These are phyloP conservation scores for Gastrophryne carolinensis DNA, from an alignment of 2,797 vertebrate species.

Conservation along the genomic window DNA sequence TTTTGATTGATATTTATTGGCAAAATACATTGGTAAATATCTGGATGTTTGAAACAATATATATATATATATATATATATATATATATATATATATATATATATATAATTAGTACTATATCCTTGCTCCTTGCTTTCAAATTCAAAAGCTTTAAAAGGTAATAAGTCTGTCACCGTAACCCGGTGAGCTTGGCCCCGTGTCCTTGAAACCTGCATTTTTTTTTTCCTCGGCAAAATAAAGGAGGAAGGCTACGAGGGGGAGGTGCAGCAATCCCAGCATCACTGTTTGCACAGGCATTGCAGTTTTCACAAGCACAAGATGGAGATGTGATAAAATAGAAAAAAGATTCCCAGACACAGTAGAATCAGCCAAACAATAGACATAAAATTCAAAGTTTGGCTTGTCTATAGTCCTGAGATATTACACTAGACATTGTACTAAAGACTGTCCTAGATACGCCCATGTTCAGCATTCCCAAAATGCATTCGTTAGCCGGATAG, in stretches of 20 bases:
- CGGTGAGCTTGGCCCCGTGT: conserved; percentile 35
- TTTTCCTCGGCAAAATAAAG: conserved; percentile 40
- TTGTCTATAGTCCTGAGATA: background rate
- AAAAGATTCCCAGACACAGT: background rate
- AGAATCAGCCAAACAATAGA: background rate
- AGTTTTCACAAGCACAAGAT: conserved; percentile 22
- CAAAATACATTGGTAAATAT: too few species aligned
- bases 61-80: background rate
- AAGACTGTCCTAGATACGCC: background rate
- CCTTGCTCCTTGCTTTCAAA: background rate
- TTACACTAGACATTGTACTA: background rate
- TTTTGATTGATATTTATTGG: too few species aligned
- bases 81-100: background rate
- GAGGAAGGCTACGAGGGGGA: conserved; percentile 48
- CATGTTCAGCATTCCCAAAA: background rate
- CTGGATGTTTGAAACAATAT: too few species aligned
- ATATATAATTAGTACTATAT: background rate
- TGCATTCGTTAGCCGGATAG: background rate
- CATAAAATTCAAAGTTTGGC: background rate
- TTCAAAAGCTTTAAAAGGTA: background rate
- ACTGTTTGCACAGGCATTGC: conserved; percentile 38
- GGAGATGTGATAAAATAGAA: conserved; percentile 9
- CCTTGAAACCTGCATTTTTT: conserved; percentile 50
- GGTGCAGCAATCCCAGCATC: conserved; percentile 45
- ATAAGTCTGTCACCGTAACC: conserved; percentile 5